Evolutionary conservation across 2,113 vertebrate species (phyloP).

Genomic region (Columba livia): DNA sequence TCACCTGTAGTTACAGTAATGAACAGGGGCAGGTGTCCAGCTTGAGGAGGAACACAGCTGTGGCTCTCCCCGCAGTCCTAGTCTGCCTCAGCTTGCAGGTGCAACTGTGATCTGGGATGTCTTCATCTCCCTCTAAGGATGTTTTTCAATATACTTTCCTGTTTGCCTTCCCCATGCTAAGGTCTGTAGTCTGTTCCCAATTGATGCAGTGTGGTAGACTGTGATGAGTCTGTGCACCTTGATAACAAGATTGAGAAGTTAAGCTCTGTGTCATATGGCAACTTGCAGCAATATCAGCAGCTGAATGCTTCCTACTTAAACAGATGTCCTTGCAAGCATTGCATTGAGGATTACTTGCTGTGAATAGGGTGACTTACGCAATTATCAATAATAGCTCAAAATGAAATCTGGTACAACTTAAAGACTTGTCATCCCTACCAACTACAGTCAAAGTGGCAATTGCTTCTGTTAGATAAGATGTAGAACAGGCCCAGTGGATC

Average conservation of each 20-base stretch:
- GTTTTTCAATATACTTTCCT: neutral
- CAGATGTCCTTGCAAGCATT: neutral
- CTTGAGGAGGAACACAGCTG: neutral
- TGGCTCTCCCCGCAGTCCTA: neutral
- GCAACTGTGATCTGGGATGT: neutral
- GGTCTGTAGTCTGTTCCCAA: neutral
- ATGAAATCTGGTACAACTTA: neutral
- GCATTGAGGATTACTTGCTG: neutral
- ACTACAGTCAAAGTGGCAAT: neutral
- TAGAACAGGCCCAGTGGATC: neutral
- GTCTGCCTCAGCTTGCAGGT: neutral
- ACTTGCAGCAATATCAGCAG: neutral
- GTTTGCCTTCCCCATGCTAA: neutral
- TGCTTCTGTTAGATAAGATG: neutral
- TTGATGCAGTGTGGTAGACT: neutral
- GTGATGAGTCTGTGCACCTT: neutral
- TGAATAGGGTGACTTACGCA: fast-evolving
- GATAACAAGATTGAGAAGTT: neutral
- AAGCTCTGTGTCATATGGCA: neutral
- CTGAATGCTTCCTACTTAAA: neutral
- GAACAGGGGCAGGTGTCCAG: neutral
- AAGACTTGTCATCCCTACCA: neutral
- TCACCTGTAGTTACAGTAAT: neutral
- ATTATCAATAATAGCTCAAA: neutral
- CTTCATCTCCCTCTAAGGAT: neutral